Evolutionary conservation across 2,113 vertebrate species (phyloP), one percentile per base, ranked within the genome.

Genomic region (Syngnathus scovelli): DNA sequence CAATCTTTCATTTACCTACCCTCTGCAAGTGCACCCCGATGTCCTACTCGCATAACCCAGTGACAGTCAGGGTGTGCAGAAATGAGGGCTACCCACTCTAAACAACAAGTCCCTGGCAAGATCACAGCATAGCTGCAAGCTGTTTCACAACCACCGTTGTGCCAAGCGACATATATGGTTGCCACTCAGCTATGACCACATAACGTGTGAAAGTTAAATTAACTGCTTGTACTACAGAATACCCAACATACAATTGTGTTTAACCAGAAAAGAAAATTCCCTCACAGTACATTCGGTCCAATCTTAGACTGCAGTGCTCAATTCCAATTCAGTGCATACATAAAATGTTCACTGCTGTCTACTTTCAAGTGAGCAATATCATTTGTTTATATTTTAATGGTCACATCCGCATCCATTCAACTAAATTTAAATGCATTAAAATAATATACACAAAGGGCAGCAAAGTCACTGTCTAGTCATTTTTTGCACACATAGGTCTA

Each of bases 1-100:
- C 76, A 78, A 75, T 86, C 81, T 85, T 72, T 86, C 83, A 78
- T 83, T 87, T 81, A 74, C 70, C 72, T 74, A 64, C 68, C 79
- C 76, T 77, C 70, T 72, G 70, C 70, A 82, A 83, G 85, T 75
- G 75, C 82, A 59, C 80, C 80, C 77, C 78, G 83, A 74, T 69
- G 72, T 44, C 76, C 74, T 75, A 56, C 79, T 82, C 78, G 67
- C 78, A 80, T 70, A 82, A 78, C 78, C 75, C 66, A 71, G 67
- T 77, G 78, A 84, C 75, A 82, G 71, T 63, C 81, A 74, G 75
- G 61, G 69, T 72, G 64, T 59, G 10, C 84, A 78, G 78, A 78
- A 61, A 73, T 71, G 71, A 81, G 72, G 71, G 59, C 78, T 83
- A 73, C 71, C 72, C 41, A 51, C 78, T 82, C 80, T 71, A 75